Conservation (phyloP, 2,888 invertebrate species). For the Drosophila sordidula region DNA sequence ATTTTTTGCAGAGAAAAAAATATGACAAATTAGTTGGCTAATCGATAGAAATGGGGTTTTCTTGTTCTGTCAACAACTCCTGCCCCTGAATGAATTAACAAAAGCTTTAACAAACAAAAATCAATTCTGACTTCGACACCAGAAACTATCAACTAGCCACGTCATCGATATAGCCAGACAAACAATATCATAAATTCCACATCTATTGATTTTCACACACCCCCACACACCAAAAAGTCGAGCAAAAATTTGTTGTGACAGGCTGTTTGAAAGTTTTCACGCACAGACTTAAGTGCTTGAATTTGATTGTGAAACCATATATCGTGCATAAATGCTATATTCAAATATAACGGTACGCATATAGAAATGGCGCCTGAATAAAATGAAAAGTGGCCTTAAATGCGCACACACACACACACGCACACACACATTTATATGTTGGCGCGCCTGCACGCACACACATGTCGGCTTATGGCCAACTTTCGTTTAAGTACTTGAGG, state of each 20-base stretch:
- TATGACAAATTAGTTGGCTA: neutral
- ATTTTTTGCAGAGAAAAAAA: no score
- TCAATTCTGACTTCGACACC: conserved; percentile 9
- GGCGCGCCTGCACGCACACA: conserved; percentile 38
- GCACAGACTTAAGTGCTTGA: conserved; percentile 60
- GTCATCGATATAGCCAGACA: conserved; percentile 44
- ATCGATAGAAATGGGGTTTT: neutral
- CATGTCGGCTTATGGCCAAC: conserved; percentile 51
- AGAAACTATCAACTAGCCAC: conserved; percentile 26
- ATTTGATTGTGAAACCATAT: conserved; percentile 52
- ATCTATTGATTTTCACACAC: conserved; percentile 47
- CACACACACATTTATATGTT: conserved; percentile 8
- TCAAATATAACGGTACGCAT: conserved; percentile 1
- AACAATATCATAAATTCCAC: conserved; percentile 24
- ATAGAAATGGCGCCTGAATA: conserved; percentile 9
- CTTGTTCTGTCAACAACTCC: neutral
- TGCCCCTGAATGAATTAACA: neutral
- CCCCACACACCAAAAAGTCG: conserved; percentile 22
- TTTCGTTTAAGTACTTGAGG: conserved; percentile 68
- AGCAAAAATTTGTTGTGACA: conserved; percentile 48
- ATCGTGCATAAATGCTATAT: conserved; percentile 9
- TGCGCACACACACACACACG: conserved; percentile 25
- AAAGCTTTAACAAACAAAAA: conserved; percentile 12
- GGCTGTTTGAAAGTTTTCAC: conserved; percentile 48
- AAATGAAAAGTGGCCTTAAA: conserved; percentile 46